Conservation (phyloP, 2,797 vertebrate genomes). For the Chelidonichthys spinosus region DNA sequence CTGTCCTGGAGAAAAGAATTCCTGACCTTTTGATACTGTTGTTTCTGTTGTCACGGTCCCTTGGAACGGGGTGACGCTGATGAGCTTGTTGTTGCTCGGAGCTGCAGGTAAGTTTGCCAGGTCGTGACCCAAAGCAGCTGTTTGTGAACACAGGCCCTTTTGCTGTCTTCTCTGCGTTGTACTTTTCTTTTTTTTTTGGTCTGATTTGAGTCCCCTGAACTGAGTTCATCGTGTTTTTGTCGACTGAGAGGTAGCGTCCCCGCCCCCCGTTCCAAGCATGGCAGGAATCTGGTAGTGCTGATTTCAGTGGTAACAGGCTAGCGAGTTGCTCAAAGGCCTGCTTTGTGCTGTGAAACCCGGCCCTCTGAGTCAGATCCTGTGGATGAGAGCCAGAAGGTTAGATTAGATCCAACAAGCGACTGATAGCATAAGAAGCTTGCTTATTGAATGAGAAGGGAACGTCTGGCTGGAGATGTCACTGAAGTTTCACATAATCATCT, state of each 20-base stretch:
- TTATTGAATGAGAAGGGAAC: background rate
- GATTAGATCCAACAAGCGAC: conserved; percentile 21
- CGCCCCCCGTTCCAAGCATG: conserved; percentile 41
- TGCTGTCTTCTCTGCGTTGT: background rate
- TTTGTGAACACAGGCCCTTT: background rate
- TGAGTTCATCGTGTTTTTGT: conserved; percentile 2
- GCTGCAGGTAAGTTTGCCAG: background rate
- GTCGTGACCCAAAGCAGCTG: too few relatives aligned
- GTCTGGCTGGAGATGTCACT: background rate
- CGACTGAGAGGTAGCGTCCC: conserved; percentile 10
- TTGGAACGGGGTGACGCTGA: conserved; percentile 24
- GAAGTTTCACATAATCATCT: conserved; percentile 21
- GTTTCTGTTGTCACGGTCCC: conserved; percentile 60
- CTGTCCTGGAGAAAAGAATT: conserved; percentile 66
- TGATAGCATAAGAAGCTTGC: conserved; percentile 16
- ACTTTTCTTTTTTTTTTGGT: background rate
- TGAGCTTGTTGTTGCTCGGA: conserved; percentile 13
- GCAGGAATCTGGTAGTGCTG: conserved; percentile 62
- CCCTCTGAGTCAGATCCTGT: conserved; percentile 29
- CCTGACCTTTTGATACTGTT: conserved; percentile 73
- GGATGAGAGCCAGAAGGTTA: conserved; percentile 12
- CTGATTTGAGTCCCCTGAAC: background rate
- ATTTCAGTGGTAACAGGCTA: conserved; percentile 40
- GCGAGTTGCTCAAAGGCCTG: conserved; percentile 55
- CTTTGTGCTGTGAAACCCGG: conserved; percentile 64